Conservation (phyloP, 2,888 invertebrate species). For the Andrena fulva region DNA sequence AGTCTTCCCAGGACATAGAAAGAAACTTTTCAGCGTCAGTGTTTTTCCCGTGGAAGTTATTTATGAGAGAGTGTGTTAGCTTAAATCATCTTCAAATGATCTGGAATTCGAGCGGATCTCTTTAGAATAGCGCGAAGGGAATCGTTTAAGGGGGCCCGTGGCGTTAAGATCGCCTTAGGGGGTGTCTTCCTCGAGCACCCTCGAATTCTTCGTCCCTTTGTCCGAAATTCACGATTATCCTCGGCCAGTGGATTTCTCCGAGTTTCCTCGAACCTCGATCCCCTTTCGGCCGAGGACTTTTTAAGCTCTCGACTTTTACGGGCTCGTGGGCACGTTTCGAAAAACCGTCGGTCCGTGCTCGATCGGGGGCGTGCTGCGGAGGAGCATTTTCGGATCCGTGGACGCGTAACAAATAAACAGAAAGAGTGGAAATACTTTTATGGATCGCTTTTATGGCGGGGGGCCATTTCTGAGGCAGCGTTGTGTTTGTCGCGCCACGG, state of each 20-base stretch:
- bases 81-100: too few relatives aligned
- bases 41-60: too few relatives aligned
- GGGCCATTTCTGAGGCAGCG: background rate
- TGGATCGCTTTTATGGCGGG: slow-evolving; percentile 42
- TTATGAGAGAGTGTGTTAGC: too few relatives aligned
- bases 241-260: background rate
- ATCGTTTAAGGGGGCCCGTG: background rate
- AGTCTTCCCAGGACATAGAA: background rate
- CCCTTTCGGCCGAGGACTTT: slow-evolving; percentile 46
- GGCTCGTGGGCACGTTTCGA: slow-evolving; percentile 58
- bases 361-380: slow-evolving; percentile 10
- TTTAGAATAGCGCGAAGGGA: background rate
- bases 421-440: slow-evolving; percentile 51
- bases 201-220: background rate
- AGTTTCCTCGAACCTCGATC: slow-evolving; percentile 10
- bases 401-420: slow-evolving; percentile 31
- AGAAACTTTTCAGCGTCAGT: background rate
- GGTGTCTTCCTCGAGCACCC: slow-evolving; percentile 4
- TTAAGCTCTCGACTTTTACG: slow-evolving; percentile 65
- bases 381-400: slow-evolving; percentile 14
- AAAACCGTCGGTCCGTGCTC: slow-evolving; percentile 44
- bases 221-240: slow-evolving; percentile 4
- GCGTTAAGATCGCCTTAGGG: slow-evolving; percentile 4
- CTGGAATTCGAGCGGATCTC: too few relatives aligned
- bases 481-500: slow-evolving; percentile 12